Conservation (phyloP, 2,113 vertebrate genomes). For the human region GRCh38 chrX:107114501-107115000, state of each 20-base stretch:
- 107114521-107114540: neutral
- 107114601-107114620: constrained; percentile 24
- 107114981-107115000: constrained; percentile 3
- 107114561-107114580: constrained; percentile 46
- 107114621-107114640: constrained; percentile 23
- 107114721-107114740: constrained; percentile 18
- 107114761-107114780: constrained; percentile 1
- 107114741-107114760: constrained; percentile 51
- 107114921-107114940: neutral
- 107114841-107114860: constrained; percentile 39
- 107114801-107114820: constrained; percentile 41
- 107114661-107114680: neutral
- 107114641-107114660: constrained; percentile 31
- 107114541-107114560: constrained; percentile 13
- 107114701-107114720: constrained; percentile 19
- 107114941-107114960: constrained; percentile 30
- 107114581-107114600: constrained; percentile 63
- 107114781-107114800: constrained; percentile 33
- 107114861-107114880: constrained; percentile 31
- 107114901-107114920: neutral
- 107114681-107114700: neutral
- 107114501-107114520: neutral
- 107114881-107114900: neutral
- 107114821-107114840: neutral
- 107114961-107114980: constrained; percentile 40